These are phyloP conservation scores for Pemphredon lugubris DNA, from an alignment of 2,888 invertebrate genomes.

Conservation along the genomic window DNA sequence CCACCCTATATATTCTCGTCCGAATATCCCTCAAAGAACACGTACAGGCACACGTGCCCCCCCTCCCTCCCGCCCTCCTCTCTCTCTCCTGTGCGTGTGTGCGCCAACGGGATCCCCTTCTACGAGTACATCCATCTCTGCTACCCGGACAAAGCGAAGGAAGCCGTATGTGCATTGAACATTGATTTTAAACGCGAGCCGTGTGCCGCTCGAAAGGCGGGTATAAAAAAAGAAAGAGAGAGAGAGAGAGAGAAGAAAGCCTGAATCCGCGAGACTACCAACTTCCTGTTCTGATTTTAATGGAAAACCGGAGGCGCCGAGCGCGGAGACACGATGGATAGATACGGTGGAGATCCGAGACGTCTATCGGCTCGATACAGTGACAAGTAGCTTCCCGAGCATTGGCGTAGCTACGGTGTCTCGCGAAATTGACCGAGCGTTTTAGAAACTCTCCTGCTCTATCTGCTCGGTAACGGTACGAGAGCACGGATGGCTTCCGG, in stretches of 20 bases:
- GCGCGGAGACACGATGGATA: conserved; percentile 31
- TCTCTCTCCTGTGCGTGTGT: neutral
- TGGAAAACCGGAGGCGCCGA: conserved; percentile 44
- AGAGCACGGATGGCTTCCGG: no score
- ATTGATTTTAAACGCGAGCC: conserved; percentile 75
- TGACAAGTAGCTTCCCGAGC: conserved; percentile 45
- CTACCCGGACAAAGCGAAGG: conserved; percentile 59
- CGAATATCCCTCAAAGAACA: conserved; percentile 55
- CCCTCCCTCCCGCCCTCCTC: no score
- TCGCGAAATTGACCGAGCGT: no score
- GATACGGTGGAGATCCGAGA: conserved; percentile 48
- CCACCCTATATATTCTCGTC: conserved; percentile 46
- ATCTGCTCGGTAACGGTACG: no score
- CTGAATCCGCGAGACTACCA: conserved; percentile 44
- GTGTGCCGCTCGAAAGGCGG: conserved; percentile 44
- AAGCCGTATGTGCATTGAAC: conserved; percentile 75
- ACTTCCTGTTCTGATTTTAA: conserved; percentile 43
- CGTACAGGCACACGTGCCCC: conserved; percentile 16
- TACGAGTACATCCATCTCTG: conserved; percentile 50
- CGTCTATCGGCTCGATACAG: conserved; percentile 53
- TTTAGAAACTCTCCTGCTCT: no score
- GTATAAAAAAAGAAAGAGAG: conserved; percentile 17
- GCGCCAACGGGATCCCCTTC: conserved; percentile 28
- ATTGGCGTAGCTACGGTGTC: conserved; percentile 49
- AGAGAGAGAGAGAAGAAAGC: neutral